These are phyloP conservation scores for Molossus alvarezi DNA, from an alignment of 2,797 vertebrate genomes.

Conservation along the genomic window DNA sequence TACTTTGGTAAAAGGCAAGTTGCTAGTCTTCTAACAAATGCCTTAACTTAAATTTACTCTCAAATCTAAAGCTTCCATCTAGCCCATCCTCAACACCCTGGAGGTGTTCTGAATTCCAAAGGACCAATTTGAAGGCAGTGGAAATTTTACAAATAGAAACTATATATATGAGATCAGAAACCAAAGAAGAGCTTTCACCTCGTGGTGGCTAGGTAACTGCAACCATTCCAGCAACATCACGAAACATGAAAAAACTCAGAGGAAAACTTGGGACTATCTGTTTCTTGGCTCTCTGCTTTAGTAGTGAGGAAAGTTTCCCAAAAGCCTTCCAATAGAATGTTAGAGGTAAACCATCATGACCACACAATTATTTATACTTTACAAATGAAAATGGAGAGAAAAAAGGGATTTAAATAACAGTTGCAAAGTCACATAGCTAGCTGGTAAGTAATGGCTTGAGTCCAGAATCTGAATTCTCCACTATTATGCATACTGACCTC, in stretches of 20 bases:
- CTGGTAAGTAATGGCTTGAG: background rate
- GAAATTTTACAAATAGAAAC: background rate
- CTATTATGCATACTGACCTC: background rate
- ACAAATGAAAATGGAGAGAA: background rate
- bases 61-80: background rate
- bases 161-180: background rate
- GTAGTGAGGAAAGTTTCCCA: background rate
- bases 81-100: background rate
- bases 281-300: background rate
- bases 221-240: background rate
- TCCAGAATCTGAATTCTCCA: background rate
- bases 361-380: background rate
- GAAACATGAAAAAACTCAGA: background rate
- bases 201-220: too few species aligned
- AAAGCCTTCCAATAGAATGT: background rate
- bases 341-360: background rate
- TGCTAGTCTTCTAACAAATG: slow-evolving; percentile 20
- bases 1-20: background rate
- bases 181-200: background rate
- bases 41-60: background rate
- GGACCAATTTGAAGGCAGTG: background rate
- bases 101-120: background rate
- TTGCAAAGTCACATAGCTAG: background rate
- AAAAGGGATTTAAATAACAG: background rate
- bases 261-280: background rate